Conservation (phyloP, 2,888 invertebrate genomes). For the Drosophila pegasa region DNA sequence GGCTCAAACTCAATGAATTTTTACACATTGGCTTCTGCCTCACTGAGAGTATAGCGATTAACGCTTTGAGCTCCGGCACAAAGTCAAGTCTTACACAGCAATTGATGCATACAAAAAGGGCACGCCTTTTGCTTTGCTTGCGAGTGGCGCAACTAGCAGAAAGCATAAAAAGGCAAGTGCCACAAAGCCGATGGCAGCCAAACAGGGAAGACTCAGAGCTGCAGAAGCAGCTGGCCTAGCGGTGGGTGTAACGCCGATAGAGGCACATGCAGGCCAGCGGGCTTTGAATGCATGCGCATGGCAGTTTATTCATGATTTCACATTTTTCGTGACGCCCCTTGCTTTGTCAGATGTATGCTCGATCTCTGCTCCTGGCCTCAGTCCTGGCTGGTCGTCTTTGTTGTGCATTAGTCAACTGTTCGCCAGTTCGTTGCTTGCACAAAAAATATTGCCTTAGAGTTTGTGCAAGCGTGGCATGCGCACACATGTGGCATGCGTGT, state of each 20-base stretch:
- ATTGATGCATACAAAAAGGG: constrained; percentile 55
- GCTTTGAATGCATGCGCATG: constrained; percentile 78
- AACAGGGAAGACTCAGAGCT: constrained; percentile 7
- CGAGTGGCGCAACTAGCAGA: constrained; percentile 10
- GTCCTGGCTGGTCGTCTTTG: constrained; percentile 51
- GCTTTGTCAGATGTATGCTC: not conserved
- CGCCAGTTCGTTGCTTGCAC: constrained; percentile 55
- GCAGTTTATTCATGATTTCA: constrained; percentile 82
- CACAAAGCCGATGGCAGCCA: constrained; percentile 43
- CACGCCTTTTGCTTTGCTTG: not conserved
- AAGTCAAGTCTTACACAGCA: constrained; percentile 65
- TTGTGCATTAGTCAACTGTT: constrained; percentile 67
- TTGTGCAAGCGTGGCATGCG: constrained; percentile 61
- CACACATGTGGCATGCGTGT: constrained; percentile 1
- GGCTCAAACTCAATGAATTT: no score
- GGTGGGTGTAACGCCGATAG: not conserved
- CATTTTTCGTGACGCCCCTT: constrained; percentile 66
- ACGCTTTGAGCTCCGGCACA: constrained; percentile 30
- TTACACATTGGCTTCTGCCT: no score
- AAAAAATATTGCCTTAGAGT: constrained; percentile 72
- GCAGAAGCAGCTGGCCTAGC: constrained; percentile 4
- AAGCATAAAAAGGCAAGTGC: constrained; percentile 13
- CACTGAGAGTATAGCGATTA: constrained; percentile 46
- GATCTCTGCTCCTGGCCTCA: constrained; percentile 5
- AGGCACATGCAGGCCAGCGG: constrained; percentile 27